A percentile compares a stretch with the other conserved stretches of the same genome.
Evolutionary conservation across 2,797 vertebrate species (phyloP).

Genomic region (Pelodytes ibericus): DNA sequence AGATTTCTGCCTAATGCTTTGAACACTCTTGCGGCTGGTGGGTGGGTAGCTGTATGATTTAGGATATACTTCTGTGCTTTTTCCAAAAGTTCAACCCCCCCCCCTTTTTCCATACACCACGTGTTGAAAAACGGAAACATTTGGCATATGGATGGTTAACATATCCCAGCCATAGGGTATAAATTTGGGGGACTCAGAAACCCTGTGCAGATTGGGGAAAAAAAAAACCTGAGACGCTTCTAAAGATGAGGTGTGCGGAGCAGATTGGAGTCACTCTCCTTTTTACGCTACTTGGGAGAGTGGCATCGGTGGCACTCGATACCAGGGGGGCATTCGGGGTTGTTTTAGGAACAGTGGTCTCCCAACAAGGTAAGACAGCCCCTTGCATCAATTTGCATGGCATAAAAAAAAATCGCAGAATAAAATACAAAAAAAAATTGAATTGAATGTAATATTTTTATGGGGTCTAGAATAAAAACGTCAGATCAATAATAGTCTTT

Average conservation of each 20-base stretch:
- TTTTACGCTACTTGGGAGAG: conserved; percentile 17
- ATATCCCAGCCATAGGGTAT: conserved; percentile 28
- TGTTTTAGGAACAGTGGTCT: not conserved
- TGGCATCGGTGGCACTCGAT: conserved; percentile 17
- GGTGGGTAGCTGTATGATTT: conserved; percentile 29
- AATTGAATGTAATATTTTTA: no score
- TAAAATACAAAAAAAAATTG: no score
- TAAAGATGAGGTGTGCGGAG: conserved; percentile 32
- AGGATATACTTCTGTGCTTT: conserved; percentile 41
- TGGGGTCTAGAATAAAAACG: no score
- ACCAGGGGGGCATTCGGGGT: not conserved
- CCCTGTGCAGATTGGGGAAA: not conserved
- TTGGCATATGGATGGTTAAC: conserved; percentile 36
- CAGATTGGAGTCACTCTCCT: conserved; percentile 34
- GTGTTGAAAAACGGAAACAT: conserved; percentile 37
- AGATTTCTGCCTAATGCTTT: not conserved
- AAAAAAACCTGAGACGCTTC: not conserved
- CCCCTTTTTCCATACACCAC: conserved; percentile 24
- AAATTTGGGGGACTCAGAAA: conserved; percentile 45
- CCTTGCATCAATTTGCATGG: no score
- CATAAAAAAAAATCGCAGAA: no score
- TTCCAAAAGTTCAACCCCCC: conserved; percentile 23
- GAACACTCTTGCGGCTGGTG: conserved; percentile 16
- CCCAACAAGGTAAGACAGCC: conserved; percentile 26
- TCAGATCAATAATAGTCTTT: no score